Conservation (phyloP, 1,140 invertebrate species). For the Caenorhabditis briggsae region DNA sequence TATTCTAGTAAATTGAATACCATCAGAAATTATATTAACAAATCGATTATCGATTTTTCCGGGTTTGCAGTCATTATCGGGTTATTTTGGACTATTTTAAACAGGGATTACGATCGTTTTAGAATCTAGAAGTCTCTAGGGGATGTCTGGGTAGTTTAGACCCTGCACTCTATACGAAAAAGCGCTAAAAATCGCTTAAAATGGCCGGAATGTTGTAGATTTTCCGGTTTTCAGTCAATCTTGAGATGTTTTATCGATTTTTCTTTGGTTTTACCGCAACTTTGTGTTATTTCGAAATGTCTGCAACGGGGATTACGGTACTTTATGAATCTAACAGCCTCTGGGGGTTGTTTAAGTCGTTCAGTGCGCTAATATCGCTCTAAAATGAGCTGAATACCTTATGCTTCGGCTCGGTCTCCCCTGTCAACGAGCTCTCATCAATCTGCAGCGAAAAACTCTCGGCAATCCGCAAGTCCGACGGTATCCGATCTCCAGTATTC, state of each 20-base stretch:
- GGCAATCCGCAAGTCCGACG: conserved; percentile 53
- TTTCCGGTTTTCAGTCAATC: neutral
- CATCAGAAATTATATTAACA: too few species aligned
- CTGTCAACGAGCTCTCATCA: conserved; percentile 98
- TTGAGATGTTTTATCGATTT: too few species aligned
- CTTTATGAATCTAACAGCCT: neutral
- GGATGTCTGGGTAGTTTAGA: neutral
- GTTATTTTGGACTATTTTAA: neutral
- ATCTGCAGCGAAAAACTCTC: conserved; percentile 86
- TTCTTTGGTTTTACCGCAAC: too few species aligned
- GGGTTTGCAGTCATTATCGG: neutral
- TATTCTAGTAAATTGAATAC: too few species aligned
- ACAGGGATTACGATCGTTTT: neutral
- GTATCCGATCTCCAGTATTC: conserved; percentile 91
- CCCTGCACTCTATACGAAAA: too few species aligned
- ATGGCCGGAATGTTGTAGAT: conserved; percentile 52
- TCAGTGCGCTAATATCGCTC: too few species aligned
- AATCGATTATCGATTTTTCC: neutral
- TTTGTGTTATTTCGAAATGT: neutral
- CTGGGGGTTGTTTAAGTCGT: neutral
- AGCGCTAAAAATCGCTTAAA: too few species aligned
- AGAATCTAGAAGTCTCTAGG: neutral
- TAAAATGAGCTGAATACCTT: conserved; percentile 77
- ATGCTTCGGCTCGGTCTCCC: conserved; percentile 83
- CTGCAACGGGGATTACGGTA: too few species aligned